Percentiles rank a stretch among this genome's conserved stretches.
These are phyloP conservation scores for Chrysogorgia sp. DNA, from an alignment of 92 coral and sea anemone genomes.

Conservation along the genomic window DNA sequence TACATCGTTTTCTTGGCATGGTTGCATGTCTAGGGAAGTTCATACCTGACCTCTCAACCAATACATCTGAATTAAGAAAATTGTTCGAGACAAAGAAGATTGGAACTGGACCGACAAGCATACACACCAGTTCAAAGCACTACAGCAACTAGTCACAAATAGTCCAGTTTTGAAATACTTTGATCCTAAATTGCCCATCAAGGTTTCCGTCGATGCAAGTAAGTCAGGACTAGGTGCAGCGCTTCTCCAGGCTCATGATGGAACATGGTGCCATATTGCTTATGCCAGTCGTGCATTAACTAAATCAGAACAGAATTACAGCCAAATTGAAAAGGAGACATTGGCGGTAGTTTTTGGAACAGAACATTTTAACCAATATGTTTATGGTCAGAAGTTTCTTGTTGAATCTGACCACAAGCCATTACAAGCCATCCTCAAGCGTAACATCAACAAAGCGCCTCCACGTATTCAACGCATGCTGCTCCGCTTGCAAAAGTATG, in stretches of 20 bases:
- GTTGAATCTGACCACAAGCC: conserved; percentile 6
- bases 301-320: not conserved
- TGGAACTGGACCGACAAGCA: not conserved
- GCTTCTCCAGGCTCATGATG: conserved; percentile 5
- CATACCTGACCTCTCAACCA: not conserved
- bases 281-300: not conserved
- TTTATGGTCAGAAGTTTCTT: not conserved
- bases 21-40: not conserved
- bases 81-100: not conserved
- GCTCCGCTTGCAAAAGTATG: conserved; percentile 1
- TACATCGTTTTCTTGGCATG: conserved; percentile 4
- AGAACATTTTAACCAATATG: too few relatives aligned
- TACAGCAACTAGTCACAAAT: not conserved
- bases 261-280: not conserved
- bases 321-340: not conserved
- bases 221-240: conserved; percentile 25
- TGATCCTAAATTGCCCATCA: conserved; percentile 15
- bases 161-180: not conserved
- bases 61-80: not conserved
- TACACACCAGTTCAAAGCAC: not conserved
- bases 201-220: conserved; percentile 26
- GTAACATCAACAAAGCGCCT: not conserved
- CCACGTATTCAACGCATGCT: not conserved
- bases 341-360: not conserved
- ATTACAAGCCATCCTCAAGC: not conserved